Conservation (phyloP, 2,113 vertebrate species). For the Gnathonemus echidnorhynchus region DNA sequence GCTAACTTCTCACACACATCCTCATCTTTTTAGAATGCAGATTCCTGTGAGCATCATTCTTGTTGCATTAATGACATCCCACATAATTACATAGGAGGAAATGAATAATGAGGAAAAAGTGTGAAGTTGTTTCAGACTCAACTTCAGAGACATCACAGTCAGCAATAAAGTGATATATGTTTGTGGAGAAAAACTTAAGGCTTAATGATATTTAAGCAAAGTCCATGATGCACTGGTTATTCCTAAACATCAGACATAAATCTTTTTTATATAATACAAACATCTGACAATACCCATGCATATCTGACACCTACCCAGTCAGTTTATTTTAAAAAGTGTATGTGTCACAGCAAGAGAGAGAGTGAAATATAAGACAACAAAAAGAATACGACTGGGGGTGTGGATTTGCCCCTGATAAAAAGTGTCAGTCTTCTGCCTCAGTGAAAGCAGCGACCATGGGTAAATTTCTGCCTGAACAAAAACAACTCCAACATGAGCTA, state of each 20-base stretch:
- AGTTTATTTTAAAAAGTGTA: neutral
- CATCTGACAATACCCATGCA: neutral
- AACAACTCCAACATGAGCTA: neutral
- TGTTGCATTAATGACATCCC: neutral
- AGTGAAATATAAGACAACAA: neutral
- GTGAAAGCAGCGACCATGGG: neutral
- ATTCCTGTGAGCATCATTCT: neutral
- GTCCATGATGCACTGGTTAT: neutral
- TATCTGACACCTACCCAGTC: neutral
- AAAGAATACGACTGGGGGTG: neutral
- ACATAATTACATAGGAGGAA: neutral
- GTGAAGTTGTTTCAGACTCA: neutral
- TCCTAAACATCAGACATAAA: neutral
- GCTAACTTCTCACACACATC: neutral
- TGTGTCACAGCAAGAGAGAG: neutral
- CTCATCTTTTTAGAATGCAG: neutral
- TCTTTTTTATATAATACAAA: neutral
- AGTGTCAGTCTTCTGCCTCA: neutral
- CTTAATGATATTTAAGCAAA: neutral
- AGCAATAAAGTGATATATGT: neutral
- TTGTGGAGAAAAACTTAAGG: neutral
- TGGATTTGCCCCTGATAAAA: neutral
- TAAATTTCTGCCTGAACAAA: neutral
- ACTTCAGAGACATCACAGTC: neutral
- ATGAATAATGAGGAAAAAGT: neutral